Conservation (phyloP, 2,113 vertebrate species). For the Crotalus tigris region DNA sequence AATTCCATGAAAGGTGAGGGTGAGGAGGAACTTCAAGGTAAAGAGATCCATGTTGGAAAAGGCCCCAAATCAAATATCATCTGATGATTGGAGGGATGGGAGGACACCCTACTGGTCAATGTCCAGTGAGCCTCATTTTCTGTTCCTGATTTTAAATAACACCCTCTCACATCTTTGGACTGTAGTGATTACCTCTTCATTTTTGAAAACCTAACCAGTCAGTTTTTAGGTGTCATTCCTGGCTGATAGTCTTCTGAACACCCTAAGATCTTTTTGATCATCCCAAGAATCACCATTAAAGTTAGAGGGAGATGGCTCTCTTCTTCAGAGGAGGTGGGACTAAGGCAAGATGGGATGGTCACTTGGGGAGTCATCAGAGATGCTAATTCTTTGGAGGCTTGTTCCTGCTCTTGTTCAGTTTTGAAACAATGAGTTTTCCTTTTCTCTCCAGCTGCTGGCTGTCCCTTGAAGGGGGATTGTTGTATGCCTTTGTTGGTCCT, state of each 20-base stretch:
- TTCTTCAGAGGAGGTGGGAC: background rate
- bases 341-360: background rate
- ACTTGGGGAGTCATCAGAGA: too few species aligned
- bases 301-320: too few species aligned
- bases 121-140: background rate
- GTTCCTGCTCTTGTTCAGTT: background rate
- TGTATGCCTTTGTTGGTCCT: slow-evolving; percentile 92
- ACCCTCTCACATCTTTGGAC: background rate
- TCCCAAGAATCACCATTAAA: background rate
- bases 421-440: fast-evolving
- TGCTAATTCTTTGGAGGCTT: background rate
- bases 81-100: background rate
- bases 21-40: background rate
- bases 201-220: background rate
- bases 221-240: background rate
- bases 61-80: background rate
- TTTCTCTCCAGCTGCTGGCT: slow-evolving; percentile 85
- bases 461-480: slow-evolving; percentile 88
- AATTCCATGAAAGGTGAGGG: background rate
- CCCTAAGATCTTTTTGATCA: background rate
- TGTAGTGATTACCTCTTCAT: background rate
- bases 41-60: background rate
- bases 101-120: background rate
- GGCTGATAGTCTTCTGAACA: background rate
- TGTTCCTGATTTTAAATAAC: background rate